A percentile compares a stretch with the other conserved stretches of the same genome.
Evolutionary conservation across 2,113 vertebrate species (phyloP).

Genomic region (Osmerus eperlanus): DNA sequence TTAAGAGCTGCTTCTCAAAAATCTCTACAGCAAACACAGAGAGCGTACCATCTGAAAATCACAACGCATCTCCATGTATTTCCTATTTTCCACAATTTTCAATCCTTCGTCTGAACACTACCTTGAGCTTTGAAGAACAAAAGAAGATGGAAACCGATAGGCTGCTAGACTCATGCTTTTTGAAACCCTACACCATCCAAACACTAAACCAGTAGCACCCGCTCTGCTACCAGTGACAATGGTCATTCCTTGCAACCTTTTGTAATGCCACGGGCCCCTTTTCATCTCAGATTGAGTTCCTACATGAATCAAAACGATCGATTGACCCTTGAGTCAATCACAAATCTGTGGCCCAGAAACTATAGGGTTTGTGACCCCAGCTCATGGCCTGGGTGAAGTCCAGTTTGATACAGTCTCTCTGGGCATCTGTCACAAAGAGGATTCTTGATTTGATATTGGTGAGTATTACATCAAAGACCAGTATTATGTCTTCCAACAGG

Average conservation of each 20-base stretch:
- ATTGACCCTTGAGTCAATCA: constrained; percentile 49
- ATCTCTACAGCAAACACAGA: background rate
- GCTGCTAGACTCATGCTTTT: background rate
- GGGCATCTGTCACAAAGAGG: constrained; percentile 29
- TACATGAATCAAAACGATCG: constrained; percentile 66
- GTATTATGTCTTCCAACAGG: constrained; percentile 5
- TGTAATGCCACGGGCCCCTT: constrained; percentile 57
- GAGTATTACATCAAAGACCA: constrained; percentile 40
- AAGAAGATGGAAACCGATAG: constrained; percentile 8
- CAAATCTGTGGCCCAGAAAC: constrained; percentile 50
- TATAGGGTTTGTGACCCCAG: constrained; percentile 35
- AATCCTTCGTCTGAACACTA: background rate
- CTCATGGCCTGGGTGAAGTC: constrained; percentile 7
- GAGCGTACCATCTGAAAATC: background rate
- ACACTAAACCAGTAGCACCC: constrained; percentile 1
- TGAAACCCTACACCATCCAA: constrained; percentile 5
- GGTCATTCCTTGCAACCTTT: constrained; percentile 50
- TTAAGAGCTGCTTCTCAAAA: background rate
- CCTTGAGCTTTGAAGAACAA: constrained; percentile 10
- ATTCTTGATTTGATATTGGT: constrained; percentile 37
- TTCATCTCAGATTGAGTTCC: constrained; percentile 61
- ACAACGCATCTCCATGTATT: background rate
- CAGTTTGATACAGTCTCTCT: background rate
- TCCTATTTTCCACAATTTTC: background rate
- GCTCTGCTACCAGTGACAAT: background rate